phyloP scores from a whole-genome alignment of 1,140 invertebrate species.

The fruit fly (Drosophila melanogaster) region DNA sequence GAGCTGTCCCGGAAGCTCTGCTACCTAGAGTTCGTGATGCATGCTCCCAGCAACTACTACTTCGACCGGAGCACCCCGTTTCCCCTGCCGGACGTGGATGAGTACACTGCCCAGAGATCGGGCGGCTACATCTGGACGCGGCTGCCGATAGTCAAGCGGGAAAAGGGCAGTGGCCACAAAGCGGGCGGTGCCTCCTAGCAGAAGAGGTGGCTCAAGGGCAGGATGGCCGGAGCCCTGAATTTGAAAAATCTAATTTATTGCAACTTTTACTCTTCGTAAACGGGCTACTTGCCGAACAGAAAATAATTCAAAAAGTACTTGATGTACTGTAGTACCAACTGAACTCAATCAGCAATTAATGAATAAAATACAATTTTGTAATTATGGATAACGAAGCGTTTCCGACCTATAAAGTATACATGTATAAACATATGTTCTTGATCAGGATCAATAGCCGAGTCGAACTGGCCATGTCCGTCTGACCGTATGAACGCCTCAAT shows the following conservation, averaged over 20 bases:
- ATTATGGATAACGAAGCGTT: too few relatives aligned
- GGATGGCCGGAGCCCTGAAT: constrained; percentile 15
- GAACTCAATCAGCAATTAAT: too few relatives aligned
- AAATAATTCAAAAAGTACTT: background rate
- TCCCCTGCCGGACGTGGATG: constrained; percentile 87
- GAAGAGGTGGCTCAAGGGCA: constrained; percentile 2
- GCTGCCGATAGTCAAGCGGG: constrained; percentile 59
- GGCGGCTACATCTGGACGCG: constrained; percentile 89
- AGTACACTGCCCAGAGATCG: constrained; percentile 80
- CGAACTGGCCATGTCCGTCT: too few relatives aligned
- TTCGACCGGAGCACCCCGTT: constrained; percentile 91
- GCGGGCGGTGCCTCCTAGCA: constrained; percentile 37
- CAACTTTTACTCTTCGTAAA: too few relatives aligned
- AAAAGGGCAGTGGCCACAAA: constrained; percentile 43
- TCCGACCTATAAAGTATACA: too few relatives aligned
- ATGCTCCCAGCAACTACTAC: constrained; percentile 96
- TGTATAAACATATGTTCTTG: too few relatives aligned
- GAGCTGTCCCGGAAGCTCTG: constrained; percentile 94
- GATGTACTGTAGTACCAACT: too few relatives aligned
- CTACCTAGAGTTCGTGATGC: constrained; percentile 96
- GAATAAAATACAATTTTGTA: too few relatives aligned
- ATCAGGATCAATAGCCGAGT: too few relatives aligned
- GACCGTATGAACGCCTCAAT: too few relatives aligned
- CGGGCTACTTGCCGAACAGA: background rate
- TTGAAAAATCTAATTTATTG: constrained; percentile 42